Conservation (phyloP, 2,797 vertebrate genomes). For the Taeniopygia guttata region DNA sequence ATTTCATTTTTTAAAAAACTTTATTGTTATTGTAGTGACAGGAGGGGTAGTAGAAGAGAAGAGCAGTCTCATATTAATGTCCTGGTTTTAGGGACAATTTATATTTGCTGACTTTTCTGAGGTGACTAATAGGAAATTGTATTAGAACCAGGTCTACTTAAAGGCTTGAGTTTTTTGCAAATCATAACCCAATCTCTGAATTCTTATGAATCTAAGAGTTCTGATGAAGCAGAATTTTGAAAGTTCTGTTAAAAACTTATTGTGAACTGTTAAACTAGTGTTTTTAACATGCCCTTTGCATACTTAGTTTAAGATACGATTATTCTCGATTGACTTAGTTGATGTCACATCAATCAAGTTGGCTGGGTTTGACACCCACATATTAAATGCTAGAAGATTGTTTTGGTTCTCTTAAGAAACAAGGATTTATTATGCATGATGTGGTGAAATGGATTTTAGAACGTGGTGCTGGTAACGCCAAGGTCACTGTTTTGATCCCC, state of each 20-base stretch:
- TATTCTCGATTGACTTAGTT: neutral
- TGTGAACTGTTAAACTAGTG: neutral
- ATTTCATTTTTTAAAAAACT: neutral
- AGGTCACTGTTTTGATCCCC: neutral
- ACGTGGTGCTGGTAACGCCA: neutral
- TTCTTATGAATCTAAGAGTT: neutral
- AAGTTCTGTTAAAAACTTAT: neutral
- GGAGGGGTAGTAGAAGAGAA: neutral
- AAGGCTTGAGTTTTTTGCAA: neutral
- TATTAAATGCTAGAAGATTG: neutral
- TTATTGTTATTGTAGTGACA: neutral
- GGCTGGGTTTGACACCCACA: neutral
- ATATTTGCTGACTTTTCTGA: neutral
- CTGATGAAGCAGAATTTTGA: neutral
- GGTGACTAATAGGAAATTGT: neutral
- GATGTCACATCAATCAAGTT: neutral
- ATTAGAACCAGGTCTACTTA: neutral
- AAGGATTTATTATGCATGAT: neutral
- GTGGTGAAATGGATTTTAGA: neutral
- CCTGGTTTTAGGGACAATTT: neutral
- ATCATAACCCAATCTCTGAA: neutral
- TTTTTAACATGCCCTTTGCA: neutral
- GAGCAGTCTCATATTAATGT: neutral
- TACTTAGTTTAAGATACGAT: neutral
- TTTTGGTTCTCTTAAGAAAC: neutral